Percentiles rank a stretch among this genome's conserved stretches.
Evolutionary conservation across 2,888 invertebrate species (phyloP).

Genomic region (Scotopteryx bipunctaria): DNA sequence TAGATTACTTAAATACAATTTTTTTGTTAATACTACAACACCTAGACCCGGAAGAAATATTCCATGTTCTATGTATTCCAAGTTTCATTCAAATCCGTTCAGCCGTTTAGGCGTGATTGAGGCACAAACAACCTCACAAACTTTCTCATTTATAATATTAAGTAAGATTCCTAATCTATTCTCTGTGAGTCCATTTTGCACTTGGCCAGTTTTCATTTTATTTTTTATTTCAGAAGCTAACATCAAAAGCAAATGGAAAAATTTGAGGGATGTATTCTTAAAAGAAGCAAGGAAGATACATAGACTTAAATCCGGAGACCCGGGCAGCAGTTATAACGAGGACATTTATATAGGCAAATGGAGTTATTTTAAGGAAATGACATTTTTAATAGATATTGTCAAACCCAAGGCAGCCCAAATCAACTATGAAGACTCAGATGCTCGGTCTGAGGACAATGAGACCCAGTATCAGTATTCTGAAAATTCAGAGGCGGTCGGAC

Average conservation of each 20-base stretch:
- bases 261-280: conserved; percentile 31
- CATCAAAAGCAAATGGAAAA: conserved; percentile 30
- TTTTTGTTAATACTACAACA: too few relatives aligned
- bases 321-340: conserved; percentile 34
- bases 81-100: too few relatives aligned
- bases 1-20: too few relatives aligned
- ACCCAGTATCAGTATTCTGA: conserved; percentile 9
- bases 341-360: conserved; percentile 28
- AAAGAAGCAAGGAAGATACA: conserved; percentile 33
- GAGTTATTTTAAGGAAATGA: conserved; percentile 22
- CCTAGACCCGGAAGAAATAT: too few relatives aligned
- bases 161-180: too few relatives aligned
- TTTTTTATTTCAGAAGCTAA: conserved; percentile 28
- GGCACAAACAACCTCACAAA: too few relatives aligned
- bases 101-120: too few relatives aligned
- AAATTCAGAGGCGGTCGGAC: conserved; percentile 15
- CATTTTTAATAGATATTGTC: conserved; percentile 27
- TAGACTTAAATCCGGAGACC: conserved; percentile 34
- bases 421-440: conserved; percentile 24
- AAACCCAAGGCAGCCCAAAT: conserved; percentile 24
- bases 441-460: conserved; percentile 26
- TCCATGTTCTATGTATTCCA: too few relatives aligned
- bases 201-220: too few relatives aligned
- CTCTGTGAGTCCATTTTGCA: too few relatives aligned
- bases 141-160: too few relatives aligned